Evolutionary conservation across 2,113 vertebrate species (phyloP), one percentile per base, ranked within the genome.

Genomic region (Carassius auratus): DNA sequence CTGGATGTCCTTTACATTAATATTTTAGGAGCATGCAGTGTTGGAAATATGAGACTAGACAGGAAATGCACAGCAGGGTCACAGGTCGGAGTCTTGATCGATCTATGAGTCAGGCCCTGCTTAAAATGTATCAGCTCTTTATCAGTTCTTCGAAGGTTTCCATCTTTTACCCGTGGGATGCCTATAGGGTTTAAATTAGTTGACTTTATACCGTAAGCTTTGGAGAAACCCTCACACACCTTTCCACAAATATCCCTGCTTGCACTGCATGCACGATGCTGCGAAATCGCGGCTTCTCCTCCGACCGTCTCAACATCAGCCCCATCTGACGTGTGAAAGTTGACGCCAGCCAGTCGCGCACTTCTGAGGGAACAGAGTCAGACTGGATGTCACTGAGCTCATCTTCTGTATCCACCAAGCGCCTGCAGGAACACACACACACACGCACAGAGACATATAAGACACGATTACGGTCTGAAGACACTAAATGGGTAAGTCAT

Each of bases 241-340:
- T 97, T 90, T 99, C 98, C 81, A 99, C 98, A 90, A 99, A 99
- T 93, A 99, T 99, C 62, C 98, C 97, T 84, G 98, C 98, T 91
- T 99, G 97, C 68, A 99, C 97, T 2, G 96, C 98, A 17, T 98
- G 97, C 57, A 99, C 98, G 0, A 99, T 99, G 92, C 95, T 99
- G 88, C 96, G 96, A 92, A 99, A 99, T 0, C 96, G 92, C 0
- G 96, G 97, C 73, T 99, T 99, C 88, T 99, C 98, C 66, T 99
- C 97, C 0, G 91, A 95, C 71, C 95, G 93, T 42, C 93, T 94
- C 9, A 97, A 92, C 94, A 97, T 96, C 93, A 97, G 94, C n/a
- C 95, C 95, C 95, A 96, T 97, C 92, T 98, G 97, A 57, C 96
- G 90, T 0, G 97, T 99, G 91, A 99, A 99, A 76, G 97, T 99